Evolutionary conservation across 2,888 invertebrate genomes (phyloP), one percentile per base, ranked within the genome.

Genomic region (Drosophila algonquin): DNA sequence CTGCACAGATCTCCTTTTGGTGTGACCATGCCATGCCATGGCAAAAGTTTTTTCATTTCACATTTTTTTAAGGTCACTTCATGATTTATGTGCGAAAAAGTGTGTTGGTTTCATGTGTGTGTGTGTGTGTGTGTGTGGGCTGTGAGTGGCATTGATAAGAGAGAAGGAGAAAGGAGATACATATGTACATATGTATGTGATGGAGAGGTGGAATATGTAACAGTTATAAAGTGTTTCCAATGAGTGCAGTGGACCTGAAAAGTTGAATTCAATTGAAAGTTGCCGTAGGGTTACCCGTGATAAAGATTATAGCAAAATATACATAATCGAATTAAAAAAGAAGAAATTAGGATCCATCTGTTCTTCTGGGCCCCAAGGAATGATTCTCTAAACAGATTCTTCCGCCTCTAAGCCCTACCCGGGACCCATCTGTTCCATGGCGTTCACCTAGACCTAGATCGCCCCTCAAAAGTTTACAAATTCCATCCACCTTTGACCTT

Each of bases 51-150:
- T 60, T n/a, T 52, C 21, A 18, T 64, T 64, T 65, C 51, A 32
- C 47, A 21, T 56, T 64, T 74, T 80, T 83, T 81, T 87, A 87
- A 87, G 83, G 83, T 87, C 87, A 83, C 73, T 76, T 71, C 4
- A 40, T 83, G 77, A 83, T 83, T 83, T 87, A 87, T 87, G 75
- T 79, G 81, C 73, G 84, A 83, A 86, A 60, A 70, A 63, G 40
- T 54, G 62, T 46, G 63, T 46, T 44, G 51, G 16, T 47, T 57
- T 48, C 46, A 24, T 24, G 21, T 51, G 40, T 12, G 24, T 27
- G 27, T 18, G 24, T 56, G 46, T 48, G 51, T 46, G 21, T 59
- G 53, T 55, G 70, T 58, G 76, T 68, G 62, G 14, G 63, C 44
- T 47, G 54, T 45, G 45, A 63, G 55, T 68, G 71, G 63, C 71